A percentile compares a stretch with the other conserved stretches of the same genome.
Conservation (phyloP, 1,140 invertebrate genomes). For the Elymnias hypermnestra region DNA sequence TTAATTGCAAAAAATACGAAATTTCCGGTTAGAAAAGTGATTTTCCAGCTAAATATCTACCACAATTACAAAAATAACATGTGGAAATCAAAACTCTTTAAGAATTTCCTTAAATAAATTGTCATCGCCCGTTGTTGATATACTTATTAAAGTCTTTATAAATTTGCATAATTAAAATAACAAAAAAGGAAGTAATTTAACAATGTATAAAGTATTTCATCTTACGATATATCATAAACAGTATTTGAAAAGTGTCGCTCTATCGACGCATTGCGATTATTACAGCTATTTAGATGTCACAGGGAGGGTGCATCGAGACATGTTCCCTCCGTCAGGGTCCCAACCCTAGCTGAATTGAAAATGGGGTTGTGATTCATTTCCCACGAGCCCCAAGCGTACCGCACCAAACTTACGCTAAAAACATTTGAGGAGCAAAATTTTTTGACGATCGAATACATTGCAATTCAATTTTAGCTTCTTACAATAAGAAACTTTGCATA, state of each 20-base stretch:
- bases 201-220: neutral
- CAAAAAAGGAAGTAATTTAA: neutral
- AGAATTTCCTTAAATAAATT: too few species aligned
- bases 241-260: neutral
- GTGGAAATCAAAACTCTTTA: too few species aligned
- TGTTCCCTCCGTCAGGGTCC: conserved; percentile 48
- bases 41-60: too few species aligned
- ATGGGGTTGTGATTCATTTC: conserved; percentile 75
- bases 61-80: too few species aligned
- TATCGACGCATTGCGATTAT: conserved; percentile 56
- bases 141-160: too few species aligned
- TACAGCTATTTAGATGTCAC: conserved; percentile 62
- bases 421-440: conserved; percentile 14
- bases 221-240: neutral
- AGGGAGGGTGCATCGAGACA: conserved; percentile 54
- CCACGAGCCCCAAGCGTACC: conserved; percentile 51
- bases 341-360: conserved; percentile 65
- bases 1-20: too few species aligned
- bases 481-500: conserved; percentile 1
- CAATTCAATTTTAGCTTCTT: neutral
- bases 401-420: conserved; percentile 45
- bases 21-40: too few species aligned
- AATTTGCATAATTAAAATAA: neutral
- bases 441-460: conserved; percentile 7
- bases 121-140: too few species aligned